Evolutionary conservation across 1,140 invertebrate genomes (phyloP).

Genomic region (Cydia pomonella): DNA sequence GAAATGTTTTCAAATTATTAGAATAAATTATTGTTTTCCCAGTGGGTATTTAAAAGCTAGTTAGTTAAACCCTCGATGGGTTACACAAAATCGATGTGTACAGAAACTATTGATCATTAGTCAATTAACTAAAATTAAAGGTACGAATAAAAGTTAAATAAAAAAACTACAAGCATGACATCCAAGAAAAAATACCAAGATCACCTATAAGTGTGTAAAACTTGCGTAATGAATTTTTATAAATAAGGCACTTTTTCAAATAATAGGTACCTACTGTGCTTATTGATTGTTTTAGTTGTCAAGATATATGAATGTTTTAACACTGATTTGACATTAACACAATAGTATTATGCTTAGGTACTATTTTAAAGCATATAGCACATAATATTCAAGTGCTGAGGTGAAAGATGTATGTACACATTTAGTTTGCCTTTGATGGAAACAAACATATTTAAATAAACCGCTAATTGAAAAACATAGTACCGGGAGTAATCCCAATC

Average conservation of each 20-base stretch:
- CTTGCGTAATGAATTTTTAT: no score
- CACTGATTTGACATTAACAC: no score
- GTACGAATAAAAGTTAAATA: not conserved
- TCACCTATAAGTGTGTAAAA: not conserved
- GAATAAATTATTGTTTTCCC: not conserved
- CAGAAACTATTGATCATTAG: not conserved
- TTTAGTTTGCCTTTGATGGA: not conserved
- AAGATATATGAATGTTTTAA: no score
- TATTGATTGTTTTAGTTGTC: no score
- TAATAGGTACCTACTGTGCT: no score
- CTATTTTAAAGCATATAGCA: no score
- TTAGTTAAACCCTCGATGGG: not conserved
- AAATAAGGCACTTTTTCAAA: no score
- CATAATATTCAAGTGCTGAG: no score
- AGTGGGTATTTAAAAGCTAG: not conserved
- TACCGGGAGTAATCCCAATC: slow-evolving; percentile 13
- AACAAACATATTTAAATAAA: not conserved
- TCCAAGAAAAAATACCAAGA: not conserved
- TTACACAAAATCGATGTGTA: not conserved
- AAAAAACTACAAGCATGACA: not conserved
- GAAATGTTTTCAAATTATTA: no score
- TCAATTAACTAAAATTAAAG: not conserved
- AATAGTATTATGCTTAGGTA: no score
- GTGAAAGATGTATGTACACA: no score
- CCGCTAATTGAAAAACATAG: not conserved